A percentile compares a stretch with the other conserved stretches of the same genome.
Evolutionary conservation across 37 sponge, comb jelly and placozoan species (phyloP).

Genomic region (Geodia barretti): DNA sequence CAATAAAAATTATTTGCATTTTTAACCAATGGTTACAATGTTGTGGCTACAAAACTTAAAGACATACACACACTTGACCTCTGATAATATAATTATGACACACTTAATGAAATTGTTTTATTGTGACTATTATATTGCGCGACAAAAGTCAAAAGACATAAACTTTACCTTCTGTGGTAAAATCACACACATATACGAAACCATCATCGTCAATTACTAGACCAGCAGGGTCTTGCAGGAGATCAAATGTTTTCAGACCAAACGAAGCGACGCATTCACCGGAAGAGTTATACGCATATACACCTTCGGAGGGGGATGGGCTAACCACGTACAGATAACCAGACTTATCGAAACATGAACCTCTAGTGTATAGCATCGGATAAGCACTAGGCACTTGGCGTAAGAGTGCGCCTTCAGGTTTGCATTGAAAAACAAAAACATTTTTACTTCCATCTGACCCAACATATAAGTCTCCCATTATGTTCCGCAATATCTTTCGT

Average conservation of each 20-base stretch:
- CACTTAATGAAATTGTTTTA: too few relatives aligned
- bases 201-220: constrained; percentile 8
- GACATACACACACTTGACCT: neutral
- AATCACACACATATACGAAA: constrained; percentile 22
- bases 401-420: neutral
- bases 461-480: neutral
- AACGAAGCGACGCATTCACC: neutral
- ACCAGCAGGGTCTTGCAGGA: neutral
- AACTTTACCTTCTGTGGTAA: neutral
- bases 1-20: too few relatives aligned
- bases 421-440: neutral
- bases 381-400: neutral
- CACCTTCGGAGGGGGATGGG: neutral
- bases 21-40: too few relatives aligned
- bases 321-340: neutral
- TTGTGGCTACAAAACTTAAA: neutral
- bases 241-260: neutral
- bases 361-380: neutral
- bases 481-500: neutral
- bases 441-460: neutral
- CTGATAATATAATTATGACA: neutral
- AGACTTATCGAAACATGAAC: neutral
- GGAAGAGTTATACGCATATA: neutral
- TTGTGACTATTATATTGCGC: too few relatives aligned
- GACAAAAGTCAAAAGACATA: neutral